Percentiles rank a stretch among this genome's conserved stretches.
Conservation (phyloP, 2,113 vertebrate genomes). For the Sclerurus mexicanus region DNA sequence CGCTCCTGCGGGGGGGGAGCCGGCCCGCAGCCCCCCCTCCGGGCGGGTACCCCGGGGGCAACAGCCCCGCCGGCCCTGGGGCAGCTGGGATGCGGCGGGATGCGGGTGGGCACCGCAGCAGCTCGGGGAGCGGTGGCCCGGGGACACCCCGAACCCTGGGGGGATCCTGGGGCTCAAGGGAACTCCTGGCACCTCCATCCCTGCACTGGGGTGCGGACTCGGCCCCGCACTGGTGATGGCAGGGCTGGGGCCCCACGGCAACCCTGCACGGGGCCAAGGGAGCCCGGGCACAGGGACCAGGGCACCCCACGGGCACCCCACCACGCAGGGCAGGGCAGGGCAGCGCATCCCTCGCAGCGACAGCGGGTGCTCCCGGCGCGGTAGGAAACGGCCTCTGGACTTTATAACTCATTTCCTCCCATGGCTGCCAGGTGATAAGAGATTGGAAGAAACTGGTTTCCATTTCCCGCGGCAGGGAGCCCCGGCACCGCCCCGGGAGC, state of each 20-base stretch:
- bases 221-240: not conserved
- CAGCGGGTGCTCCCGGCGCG: not conserved
- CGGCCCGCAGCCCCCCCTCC: not conserved
- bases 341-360: not conserved
- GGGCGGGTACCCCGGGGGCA: not conserved
- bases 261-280: not conserved
- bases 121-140: not conserved
- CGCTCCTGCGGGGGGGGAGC: not conserved
- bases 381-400: constrained; percentile 59
- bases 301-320: not conserved
- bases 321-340: not conserved
- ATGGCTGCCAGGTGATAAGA: constrained; percentile 45
- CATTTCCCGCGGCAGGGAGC: not conserved
- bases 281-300: not conserved
- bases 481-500: not conserved
- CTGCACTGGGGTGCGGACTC: not conserved
- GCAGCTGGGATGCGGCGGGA: not conserved
- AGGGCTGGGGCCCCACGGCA: not conserved
- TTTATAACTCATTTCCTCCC: constrained; percentile 66
- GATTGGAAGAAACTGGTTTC: constrained; percentile 45
- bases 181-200: not conserved
- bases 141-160: not conserved
- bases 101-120: not conserved
- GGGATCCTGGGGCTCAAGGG: not conserved
- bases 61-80: not conserved